Base-by-base conservation (phyloP, 2,113 vertebrate genomes). In the Psephotus haematonotus region DNA sequence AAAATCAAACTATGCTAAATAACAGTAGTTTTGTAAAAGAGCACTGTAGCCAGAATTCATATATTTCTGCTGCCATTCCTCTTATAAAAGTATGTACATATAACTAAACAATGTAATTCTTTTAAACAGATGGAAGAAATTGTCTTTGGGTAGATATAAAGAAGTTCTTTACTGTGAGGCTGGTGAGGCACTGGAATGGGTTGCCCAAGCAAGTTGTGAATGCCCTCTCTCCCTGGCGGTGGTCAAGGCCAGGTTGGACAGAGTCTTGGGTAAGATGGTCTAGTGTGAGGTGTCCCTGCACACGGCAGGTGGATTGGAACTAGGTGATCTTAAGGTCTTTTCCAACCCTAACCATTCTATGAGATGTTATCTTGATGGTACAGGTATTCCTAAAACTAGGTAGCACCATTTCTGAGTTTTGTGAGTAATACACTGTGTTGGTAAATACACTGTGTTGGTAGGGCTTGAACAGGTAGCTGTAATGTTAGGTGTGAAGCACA, bases 101-200 rank as follows among this genome's bases (percentile, higher is more conserved):
- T 67, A 92, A 88, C 75, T 74, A 83, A 68, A 64, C 68, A 81
- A 71, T 79, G 53, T 53, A 23, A 16, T 85, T 53, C 44, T 93
- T 97, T 91, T 79, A 90, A 96, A 93, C 94, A 97, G 92, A 95
- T 97, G 94, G 89, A 95, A 96, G 68, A 89, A 95, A 96, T 95
- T 96, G 55, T 92, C 76, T 97, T 96, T 85, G 64, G 86, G 93
- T 92, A 91, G 83, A 33, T 55, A 33, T 55, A 33, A 55, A 55
- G 53, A 55, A 33, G 28, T 55, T 55, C 53, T 55, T 55, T 55
- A 33, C 53, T 55, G 53, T 55, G 11, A 33, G 29, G 29, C 11
- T 55, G 53, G 31, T 55, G 31, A 33, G 31, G 31, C 53, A 55
- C 53, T 33, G 29, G 53, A 55, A 55, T 55, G 31, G 53, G 31